phyloP scores from a whole-genome alignment of 2,113 vertebrate genomes.

The Caracal caracal region DNA sequence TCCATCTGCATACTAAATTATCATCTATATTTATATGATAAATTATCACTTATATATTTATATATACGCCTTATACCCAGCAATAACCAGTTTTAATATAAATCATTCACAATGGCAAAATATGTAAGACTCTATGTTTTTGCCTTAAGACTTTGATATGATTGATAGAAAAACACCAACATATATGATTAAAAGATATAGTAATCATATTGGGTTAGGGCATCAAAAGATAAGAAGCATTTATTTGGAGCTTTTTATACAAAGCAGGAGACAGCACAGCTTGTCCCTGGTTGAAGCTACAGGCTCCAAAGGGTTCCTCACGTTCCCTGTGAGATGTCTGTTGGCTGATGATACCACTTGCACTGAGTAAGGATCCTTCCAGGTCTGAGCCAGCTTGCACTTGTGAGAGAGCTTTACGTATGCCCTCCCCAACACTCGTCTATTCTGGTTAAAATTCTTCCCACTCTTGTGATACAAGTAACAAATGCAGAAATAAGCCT shows the following conservation, averaged over 20 bases:
- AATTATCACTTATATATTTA: not conserved
- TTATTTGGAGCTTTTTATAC: not conserved
- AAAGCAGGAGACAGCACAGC: not conserved
- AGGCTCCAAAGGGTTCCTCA: not conserved
- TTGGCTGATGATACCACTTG: not conserved
- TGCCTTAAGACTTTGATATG: not conserved
- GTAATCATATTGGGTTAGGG: not conserved
- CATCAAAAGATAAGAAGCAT: not conserved
- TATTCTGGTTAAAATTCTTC: not conserved
- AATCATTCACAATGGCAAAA: not conserved
- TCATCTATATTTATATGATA: not conserved
- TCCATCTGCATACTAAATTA: not conserved
- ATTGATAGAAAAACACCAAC: not conserved
- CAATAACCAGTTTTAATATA: not conserved
- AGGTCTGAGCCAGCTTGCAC: not conserved
- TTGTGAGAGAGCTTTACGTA: not conserved
- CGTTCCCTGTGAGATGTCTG: not conserved
- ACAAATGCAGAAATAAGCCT: not conserved
- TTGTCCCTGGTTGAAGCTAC: not conserved
- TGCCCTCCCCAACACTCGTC: not conserved
- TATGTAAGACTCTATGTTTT: not conserved
- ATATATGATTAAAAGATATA: not conserved
- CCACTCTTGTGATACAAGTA: not conserved
- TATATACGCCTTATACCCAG: not conserved
- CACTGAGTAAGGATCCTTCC: not conserved